Conservation (phyloP, 2,113 vertebrate species). For the Pseudonaja textilis region DNA sequence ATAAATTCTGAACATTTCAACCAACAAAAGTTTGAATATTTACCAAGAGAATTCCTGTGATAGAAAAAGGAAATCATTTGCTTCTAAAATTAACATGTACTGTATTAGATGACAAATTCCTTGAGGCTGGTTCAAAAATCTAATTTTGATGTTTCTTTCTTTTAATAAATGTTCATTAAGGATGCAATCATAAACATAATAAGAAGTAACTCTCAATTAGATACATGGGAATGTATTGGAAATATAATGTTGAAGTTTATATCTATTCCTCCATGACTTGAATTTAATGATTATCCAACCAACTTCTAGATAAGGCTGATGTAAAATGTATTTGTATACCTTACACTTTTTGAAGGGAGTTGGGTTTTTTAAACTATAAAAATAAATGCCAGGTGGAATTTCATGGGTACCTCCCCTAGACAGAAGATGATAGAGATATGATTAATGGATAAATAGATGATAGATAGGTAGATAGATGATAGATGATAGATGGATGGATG, state of each 20-base stretch:
- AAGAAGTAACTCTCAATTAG: not conserved
- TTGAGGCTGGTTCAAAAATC: not conserved
- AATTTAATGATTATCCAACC: not conserved
- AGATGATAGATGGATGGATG: too few species aligned
- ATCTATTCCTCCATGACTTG: not conserved
- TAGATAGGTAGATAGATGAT: too few species aligned
- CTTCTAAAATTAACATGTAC: not conserved
- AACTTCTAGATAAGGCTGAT: not conserved
- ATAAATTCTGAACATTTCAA: not conserved
- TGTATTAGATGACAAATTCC: not conserved
- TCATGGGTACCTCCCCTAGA: not conserved
- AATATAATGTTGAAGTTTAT: not conserved
- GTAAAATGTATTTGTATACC: not conserved
- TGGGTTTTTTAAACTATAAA: not conserved
- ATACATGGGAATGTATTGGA: not conserved
- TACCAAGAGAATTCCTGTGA: not conserved
- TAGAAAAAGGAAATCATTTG: not conserved
- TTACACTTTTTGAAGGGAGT: not conserved
- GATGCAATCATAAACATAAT: not conserved
- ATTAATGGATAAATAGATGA: not conserved
- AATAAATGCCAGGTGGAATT: not conserved
- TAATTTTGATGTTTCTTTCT: not conserved
- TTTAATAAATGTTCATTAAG: not conserved
- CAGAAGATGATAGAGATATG: not conserved
- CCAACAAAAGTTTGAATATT: not conserved